Evolutionary conservation across 2,888 invertebrate genomes (phyloP).

Genomic region (Chaetogeoica ovagalla): DNA sequence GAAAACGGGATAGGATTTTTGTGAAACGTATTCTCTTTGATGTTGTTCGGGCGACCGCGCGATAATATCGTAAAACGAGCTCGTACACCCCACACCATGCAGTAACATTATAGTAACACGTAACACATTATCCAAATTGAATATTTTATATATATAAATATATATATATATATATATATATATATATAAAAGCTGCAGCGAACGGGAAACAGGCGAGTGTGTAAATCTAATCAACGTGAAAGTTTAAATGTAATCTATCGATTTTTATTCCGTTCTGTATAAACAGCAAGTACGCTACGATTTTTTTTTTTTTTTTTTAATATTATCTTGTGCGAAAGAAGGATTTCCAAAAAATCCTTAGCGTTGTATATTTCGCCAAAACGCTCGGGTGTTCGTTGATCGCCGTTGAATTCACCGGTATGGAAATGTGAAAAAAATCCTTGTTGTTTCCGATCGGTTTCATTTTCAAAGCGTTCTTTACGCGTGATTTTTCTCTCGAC

Average conservation of each 20-base stretch:
- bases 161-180: no score
- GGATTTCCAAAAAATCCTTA: no score
- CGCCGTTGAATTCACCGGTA: no score
- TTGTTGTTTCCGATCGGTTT: no score
- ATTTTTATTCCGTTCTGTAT: background rate
- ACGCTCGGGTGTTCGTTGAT: no score
- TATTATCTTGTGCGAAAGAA: no score
- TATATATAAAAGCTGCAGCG: background rate
- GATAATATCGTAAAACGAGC: slow-evolving; percentile 1
- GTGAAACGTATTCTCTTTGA: slow-evolving; percentile 38
- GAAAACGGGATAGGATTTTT: background rate
- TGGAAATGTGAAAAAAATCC: no score
- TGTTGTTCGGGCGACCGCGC: slow-evolving; percentile 16
- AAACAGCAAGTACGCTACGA: no score
- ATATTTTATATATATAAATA: slow-evolving; percentile 20
- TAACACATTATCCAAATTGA: slow-evolving; percentile 39
- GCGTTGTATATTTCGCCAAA: no score
- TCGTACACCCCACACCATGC: background rate
- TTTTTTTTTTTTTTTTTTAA: no score
- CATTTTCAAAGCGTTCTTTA: no score
- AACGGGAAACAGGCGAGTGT: background rate
- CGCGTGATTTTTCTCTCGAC: no score
- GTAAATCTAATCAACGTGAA: slow-evolving; percentile 32
- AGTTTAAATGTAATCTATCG: slow-evolving; percentile 12
- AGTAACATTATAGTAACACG: background rate